phyloP scores from a whole-genome alignment of 2,888 invertebrate genomes.

The Creontiades dilutus region DNA sequence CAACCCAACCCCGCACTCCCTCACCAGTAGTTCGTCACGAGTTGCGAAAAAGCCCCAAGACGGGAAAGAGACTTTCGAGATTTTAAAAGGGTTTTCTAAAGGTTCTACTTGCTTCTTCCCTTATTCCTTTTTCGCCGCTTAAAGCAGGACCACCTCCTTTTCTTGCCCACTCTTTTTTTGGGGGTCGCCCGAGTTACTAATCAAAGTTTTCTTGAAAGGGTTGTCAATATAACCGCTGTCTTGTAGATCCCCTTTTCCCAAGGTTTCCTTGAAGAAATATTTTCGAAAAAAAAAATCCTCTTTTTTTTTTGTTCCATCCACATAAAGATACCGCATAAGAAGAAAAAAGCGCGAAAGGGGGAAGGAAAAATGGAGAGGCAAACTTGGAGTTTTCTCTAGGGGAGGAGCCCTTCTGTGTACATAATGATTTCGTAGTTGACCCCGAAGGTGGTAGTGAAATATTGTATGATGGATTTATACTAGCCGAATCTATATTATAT shows the following conservation, averaged over 20 bases:
- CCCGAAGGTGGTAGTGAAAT: background rate
- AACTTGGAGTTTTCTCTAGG: background rate
- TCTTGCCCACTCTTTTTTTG: background rate
- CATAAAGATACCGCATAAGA: constrained; percentile 3
- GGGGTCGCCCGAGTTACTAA: constrained; percentile 31
- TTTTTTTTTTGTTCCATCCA: no score
- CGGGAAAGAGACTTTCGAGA: constrained; percentile 9
- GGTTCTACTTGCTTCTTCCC: background rate
- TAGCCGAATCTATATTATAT: no score
- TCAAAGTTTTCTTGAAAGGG: constrained; percentile 57
- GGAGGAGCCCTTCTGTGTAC: background rate
- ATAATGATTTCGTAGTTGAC: constrained; percentile 30
- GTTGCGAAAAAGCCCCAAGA: constrained; percentile 18
- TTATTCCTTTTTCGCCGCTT: background rate
- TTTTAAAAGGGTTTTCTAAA: constrained; percentile 27
- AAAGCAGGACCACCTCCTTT: background rate
- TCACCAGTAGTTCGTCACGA: background rate
- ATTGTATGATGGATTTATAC: background rate
- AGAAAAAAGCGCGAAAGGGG: background rate
- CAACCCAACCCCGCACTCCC: background rate
- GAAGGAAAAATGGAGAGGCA: background rate
- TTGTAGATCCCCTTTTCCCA: background rate
- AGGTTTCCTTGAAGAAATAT: background rate
- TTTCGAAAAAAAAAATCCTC: background rate
- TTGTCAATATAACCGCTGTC: constrained; percentile 48